Conservation (phyloP, 1,140 invertebrate genomes). For the Drusus annulatus region DNA sequence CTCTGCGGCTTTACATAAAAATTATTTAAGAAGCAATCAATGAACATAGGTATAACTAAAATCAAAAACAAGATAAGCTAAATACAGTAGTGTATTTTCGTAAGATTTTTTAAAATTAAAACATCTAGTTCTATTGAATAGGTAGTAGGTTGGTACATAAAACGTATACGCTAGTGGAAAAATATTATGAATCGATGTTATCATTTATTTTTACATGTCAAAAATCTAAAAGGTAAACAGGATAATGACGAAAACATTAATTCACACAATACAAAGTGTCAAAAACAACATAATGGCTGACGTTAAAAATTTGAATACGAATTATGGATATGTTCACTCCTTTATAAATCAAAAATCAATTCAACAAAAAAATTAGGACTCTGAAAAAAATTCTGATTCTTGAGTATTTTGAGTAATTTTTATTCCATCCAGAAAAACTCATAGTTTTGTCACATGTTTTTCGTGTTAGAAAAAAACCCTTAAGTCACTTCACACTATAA, state of each 20-base stretch:
- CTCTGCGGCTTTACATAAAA: not conserved
- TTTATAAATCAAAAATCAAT: not conserved
- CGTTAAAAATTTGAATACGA: constrained; percentile 11
- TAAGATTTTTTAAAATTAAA: no score
- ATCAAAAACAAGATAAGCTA: no score
- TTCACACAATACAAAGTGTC: not conserved
- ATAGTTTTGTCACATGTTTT: no score
- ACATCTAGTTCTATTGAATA: no score
- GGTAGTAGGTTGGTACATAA: no score
- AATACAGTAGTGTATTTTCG: no score
- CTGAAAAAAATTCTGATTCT: not conserved
- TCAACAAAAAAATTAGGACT: not conserved
- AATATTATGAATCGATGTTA: not conserved
- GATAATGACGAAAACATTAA: no score
- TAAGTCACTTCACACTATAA: not conserved
- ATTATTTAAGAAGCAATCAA: not conserved
- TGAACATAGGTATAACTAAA: no score
- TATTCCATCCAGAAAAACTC: not conserved
- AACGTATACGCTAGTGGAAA: no score
- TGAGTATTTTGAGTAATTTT: constrained; percentile 2
- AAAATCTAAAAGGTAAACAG: no score
- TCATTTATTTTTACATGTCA: not conserved
- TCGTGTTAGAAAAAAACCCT: not conserved
- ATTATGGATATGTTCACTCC: constrained; percentile 8
- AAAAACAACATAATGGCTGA: not conserved